A percentile compares a stretch with the other conserved stretches of the same genome.
Evolutionary conservation across 2,113 vertebrate species (phyloP).

Genomic region (Rattus norvegicus): GRCr8 NC_086029.1:61355001-61355500

Average conservation of each 20-base stretch:
- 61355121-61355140: neutral
- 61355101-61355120: neutral
- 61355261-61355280: neutral
- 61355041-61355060: neutral
- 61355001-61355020: neutral
- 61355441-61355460: neutral
- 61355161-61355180: neutral
- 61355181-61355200: neutral
- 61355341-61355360: constrained; percentile 28
- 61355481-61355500: constrained; percentile 71
- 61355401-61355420: constrained; percentile 63
- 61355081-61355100: neutral
- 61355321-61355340: constrained; percentile 65
- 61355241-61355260: neutral
- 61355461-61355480: constrained; percentile 62
- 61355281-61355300: neutral
- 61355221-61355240: neutral
- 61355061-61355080: neutral
- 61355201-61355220: neutral
- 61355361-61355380: constrained; percentile 67
- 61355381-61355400: neutral
- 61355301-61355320: neutral
- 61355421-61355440: constrained; percentile 26
- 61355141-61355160: neutral
- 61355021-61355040: neutral